Percentiles rank a stretch among this genome's conserved stretches.
phyloP scores from a whole-genome alignment of 2,113 vertebrate species.

The Pangasianodon hypophthalmus region DNA sequence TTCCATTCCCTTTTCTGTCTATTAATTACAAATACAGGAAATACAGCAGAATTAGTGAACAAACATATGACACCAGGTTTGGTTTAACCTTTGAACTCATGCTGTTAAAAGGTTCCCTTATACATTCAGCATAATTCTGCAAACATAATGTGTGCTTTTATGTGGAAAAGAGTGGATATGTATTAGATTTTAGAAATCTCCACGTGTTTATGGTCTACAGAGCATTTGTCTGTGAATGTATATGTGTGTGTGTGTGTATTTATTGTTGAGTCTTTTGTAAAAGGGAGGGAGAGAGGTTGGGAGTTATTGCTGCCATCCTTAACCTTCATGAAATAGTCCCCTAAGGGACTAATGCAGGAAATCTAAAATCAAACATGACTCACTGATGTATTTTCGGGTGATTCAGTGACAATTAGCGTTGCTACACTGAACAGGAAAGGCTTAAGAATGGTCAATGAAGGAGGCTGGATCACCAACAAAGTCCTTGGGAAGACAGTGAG shows the following conservation, averaged over 20 bases:
- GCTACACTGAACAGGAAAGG: slow-evolving; percentile 41
- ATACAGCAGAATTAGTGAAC: slow-evolving; percentile 8
- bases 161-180: not conserved
- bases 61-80: not conserved
- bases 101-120: not conserved
- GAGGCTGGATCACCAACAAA: slow-evolving; percentile 22
- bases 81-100: not conserved
- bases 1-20: slow-evolving; percentile 13
- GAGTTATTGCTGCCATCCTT: slow-evolving; percentile 28
- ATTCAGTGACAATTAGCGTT: slow-evolving; percentile 46
- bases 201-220: not conserved
- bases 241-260: not conserved
- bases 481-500: slow-evolving; percentile 45
- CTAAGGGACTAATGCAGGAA: slow-evolving; percentile 44
- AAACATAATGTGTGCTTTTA: slow-evolving; percentile 9
- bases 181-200: slow-evolving; percentile 15
- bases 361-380: slow-evolving; percentile 42
- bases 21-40: slow-evolving; percentile 3
- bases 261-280: not conserved
- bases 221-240: not conserved
- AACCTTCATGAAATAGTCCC: slow-evolving; percentile 27
- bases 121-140: slow-evolving; percentile 7
- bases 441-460: slow-evolving; percentile 43
- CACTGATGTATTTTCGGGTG: slow-evolving; percentile 41
- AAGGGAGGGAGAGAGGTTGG: slow-evolving; percentile 11